These are phyloP conservation scores for Oreohelix idahoensis DNA, from an alignment of 1,140 invertebrate species.

Conservation along the genomic window DNA sequence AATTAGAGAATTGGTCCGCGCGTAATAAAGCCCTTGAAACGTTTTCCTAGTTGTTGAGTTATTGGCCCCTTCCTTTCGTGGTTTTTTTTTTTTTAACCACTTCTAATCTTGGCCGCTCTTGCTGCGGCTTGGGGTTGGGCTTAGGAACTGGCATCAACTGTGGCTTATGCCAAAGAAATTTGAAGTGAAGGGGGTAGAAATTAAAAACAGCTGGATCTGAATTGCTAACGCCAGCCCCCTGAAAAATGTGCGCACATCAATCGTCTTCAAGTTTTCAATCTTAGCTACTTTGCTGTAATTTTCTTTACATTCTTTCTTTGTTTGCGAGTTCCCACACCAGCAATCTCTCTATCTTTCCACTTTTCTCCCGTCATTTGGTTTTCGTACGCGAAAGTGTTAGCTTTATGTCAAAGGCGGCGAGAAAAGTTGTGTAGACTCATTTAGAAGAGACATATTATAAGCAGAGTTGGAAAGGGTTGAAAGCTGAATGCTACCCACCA, in stretches of 20 bases:
- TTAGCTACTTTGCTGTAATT: neutral
- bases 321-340: neutral
- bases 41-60: no score
- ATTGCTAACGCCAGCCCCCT: neutral
- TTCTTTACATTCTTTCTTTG: slow-evolving; percentile 13
- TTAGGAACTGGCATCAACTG: neutral
- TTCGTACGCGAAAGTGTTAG: neutral
- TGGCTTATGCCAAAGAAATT: neutral
- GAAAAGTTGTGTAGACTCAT: neutral
- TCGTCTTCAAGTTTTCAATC: neutral
- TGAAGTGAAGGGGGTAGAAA: slow-evolving; percentile 8
- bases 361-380: neutral
- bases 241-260: neutral
- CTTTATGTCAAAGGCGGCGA: neutral
- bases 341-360: neutral
- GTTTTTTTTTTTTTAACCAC: neutral
- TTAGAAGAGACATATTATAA: no score
- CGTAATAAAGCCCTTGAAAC: no score
- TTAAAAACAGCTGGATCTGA: slow-evolving; percentile 10
- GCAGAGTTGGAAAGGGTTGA: no score
- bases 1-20: no score
- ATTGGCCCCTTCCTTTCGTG: neutral
- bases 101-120: neutral
- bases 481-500: no score
- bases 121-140: no score